Evolutionary conservation across 1,140 invertebrate genomes (phyloP), one percentile per base, ranked within the genome.

Genomic region (Drosophila simulans): DNA sequence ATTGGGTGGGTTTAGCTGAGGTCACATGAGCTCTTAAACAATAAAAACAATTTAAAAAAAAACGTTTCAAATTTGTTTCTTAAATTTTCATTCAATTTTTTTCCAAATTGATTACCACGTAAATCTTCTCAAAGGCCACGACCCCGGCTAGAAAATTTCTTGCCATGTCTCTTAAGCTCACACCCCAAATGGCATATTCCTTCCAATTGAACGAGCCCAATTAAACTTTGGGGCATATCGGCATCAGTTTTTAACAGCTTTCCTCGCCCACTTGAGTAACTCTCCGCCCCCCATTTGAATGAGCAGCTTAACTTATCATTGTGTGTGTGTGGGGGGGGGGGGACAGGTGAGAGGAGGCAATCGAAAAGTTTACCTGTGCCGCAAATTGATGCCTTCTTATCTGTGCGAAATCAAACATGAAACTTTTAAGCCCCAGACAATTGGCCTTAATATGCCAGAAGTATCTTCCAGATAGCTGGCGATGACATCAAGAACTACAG

Each of bases 381-480:
- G 45, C 70, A 86, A 72, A 88, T 88, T 88, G 85, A 88, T 89
- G 83, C 58, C 76, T 51, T 58, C 76, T 88, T 86, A 86, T 86
- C 84, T 65, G 84, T 62, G 84, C 66, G 66, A 88, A 83, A 88
- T 88, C 84, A 88, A 83, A 83, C 83, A 76, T 83, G 65, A 70
- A 88, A 88, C 84, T 88, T 88, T 88, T 88, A 88, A 88, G 83
- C 83, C 71, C 52, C 79, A 55, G 49, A 89, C 84, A 88, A 88
- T 89, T 89, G 83, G 71, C 79, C 79, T 83, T 70, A 80, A 89
- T 89, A 80, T 83, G 79, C 76, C 27, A 40, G 63, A 72, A 63
- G 71, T 64, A 55, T 65, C 48, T 42, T 17, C 15, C 35, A 35
- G 43, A 49, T 57, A 70, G 0, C 27, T 4, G 59, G 35, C 64